These are phyloP conservation scores for Diabrotica balteata DNA, from an alignment of 2,888 invertebrate genomes.

Conservation along the genomic window DNA sequence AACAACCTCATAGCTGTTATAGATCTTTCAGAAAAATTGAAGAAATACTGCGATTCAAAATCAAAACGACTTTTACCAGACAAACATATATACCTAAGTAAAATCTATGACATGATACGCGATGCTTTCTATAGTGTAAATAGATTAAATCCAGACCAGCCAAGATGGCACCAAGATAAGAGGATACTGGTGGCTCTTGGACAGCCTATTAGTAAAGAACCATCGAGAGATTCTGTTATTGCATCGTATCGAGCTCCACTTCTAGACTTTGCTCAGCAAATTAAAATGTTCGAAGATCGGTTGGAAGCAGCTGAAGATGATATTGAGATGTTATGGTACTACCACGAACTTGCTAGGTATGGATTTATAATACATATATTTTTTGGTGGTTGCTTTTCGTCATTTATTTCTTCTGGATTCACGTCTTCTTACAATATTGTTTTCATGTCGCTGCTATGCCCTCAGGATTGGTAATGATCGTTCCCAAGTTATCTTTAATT, in stretches of 20 bases:
- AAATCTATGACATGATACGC: constrained; percentile 59
- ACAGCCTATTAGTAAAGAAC: constrained; percentile 49
- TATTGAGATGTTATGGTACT: constrained; percentile 61
- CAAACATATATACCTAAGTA: constrained; percentile 55
- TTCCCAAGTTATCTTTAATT: too few relatives aligned
- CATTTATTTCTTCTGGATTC: too few relatives aligned
- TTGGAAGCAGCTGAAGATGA: constrained; percentile 49
- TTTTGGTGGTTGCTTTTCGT: too few relatives aligned
- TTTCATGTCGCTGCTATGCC: too few relatives aligned
- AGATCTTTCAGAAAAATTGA: constrained; percentile 56
- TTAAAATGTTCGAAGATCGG: constrained; percentile 49
- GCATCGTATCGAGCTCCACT: background rate
- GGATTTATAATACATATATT: too few relatives aligned
- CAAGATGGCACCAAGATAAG: constrained; percentile 47
- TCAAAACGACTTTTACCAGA: constrained; percentile 57
- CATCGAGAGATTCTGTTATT: constrained; percentile 56
- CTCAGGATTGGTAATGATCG: too few relatives aligned
- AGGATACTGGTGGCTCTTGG: constrained; percentile 54
- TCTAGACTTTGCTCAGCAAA: constrained; percentile 46
- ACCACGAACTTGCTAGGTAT: constrained; percentile 59
- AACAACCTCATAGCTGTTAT: constrained; percentile 42
- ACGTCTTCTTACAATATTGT: too few relatives aligned
- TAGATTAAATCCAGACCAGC: constrained; percentile 52
- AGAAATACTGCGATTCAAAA: constrained; percentile 58
- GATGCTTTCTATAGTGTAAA: constrained; percentile 59